Evolutionary conservation across 2,113 vertebrate species (phyloP).

Genomic region (Burhinus oedicnemus): DNA sequence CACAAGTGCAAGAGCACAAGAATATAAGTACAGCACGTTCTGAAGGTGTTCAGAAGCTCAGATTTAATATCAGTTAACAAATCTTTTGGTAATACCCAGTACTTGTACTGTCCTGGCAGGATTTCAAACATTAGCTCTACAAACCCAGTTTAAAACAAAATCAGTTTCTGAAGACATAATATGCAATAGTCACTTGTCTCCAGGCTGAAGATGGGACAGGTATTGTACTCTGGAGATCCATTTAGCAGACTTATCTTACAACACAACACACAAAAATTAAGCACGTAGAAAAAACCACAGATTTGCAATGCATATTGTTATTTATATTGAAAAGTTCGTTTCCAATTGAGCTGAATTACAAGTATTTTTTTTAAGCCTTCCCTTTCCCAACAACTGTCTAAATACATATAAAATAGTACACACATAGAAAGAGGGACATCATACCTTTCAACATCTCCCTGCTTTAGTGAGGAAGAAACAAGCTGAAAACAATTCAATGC

Average conservation of each 20-base stretch:
- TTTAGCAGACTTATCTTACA: neutral
- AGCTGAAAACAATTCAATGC: constrained; percentile 67
- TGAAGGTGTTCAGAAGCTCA: neutral
- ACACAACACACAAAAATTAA: neutral
- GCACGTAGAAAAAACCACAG: neutral
- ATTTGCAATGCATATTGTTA: constrained; percentile 2
- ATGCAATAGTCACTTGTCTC: neutral
- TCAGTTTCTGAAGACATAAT: neutral
- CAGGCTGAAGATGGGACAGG: constrained; percentile 12
- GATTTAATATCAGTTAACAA: neutral
- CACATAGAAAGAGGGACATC: constrained; percentile 49
- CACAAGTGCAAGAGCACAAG: neutral
- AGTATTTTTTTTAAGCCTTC: neutral
- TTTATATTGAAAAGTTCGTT: constrained; percentile 18
- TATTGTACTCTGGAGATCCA: neutral
- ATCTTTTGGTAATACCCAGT: neutral
- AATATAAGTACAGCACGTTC: neutral
- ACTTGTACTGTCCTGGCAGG: neutral
- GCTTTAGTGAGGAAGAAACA: constrained; percentile 68
- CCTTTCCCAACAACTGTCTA: constrained; percentile 16
- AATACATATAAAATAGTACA: neutral
- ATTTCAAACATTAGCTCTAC: constrained; percentile 2
- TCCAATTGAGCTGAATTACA: neutral
- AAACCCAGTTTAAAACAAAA: constrained; percentile 17
- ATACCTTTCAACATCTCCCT: constrained; percentile 71